Evolutionary conservation across 2,797 vertebrate species (phyloP).

Genomic region (Parauchenoglanis punctatus): DNA sequence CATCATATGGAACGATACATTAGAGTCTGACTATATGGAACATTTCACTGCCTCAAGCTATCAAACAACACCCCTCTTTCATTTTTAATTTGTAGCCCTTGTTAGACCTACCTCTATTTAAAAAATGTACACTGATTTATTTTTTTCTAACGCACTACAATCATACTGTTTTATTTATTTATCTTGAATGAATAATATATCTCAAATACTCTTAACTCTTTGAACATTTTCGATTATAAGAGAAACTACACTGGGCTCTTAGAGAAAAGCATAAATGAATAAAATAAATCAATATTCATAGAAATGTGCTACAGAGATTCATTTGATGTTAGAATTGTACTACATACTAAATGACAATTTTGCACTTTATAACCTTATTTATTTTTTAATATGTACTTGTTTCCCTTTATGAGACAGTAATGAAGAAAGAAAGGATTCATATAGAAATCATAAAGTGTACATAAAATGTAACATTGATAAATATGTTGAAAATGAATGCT

Average conservation of each 20-base stretch:
- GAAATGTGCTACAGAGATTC: not conserved
- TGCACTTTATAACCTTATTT: not conserved
- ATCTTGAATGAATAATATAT: not conserved
- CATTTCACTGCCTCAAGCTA: not conserved
- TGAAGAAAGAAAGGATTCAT: not conserved
- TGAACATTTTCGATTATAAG: not conserved
- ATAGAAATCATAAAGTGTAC: not conserved
- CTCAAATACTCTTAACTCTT: not conserved
- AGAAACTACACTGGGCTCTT: not conserved
- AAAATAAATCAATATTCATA: not conserved
- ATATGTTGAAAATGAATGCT: not conserved
- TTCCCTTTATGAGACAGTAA: not conserved
- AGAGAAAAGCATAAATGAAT: not conserved
- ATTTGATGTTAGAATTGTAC: not conserved
- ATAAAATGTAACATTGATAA: not conserved
- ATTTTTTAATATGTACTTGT: not conserved
- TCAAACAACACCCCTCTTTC: not conserved
- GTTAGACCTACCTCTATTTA: not conserved
- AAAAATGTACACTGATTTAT: not conserved
- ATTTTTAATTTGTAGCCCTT: not conserved
- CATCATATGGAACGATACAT: not conserved
- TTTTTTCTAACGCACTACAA: not conserved
- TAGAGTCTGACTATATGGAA: not conserved
- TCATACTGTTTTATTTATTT: not conserved
- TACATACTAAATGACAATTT: not conserved